Evolutionary conservation across 2,888 invertebrate species (phyloP).

Genomic region (Cyrtodaria siliqua): DNA sequence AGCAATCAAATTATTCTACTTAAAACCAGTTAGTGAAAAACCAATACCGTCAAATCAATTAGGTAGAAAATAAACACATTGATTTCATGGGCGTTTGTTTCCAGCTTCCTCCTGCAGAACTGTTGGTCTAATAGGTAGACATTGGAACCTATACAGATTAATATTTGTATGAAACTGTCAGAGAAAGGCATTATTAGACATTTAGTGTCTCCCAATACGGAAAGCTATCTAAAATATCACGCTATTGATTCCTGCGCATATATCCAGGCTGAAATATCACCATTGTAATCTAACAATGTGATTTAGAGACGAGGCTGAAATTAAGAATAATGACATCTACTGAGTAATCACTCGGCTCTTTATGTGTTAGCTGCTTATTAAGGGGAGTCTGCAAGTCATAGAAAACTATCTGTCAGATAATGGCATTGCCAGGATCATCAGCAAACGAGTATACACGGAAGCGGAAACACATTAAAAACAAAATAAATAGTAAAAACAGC

Average conservation of each 20-base stretch:
- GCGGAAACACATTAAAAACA: too few species aligned
- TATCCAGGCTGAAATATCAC: constrained; percentile 36
- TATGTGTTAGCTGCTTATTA: constrained; percentile 42
- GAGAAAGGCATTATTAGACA: constrained; percentile 31
- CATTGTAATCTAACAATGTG: constrained; percentile 54
- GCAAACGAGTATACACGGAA: too few species aligned
- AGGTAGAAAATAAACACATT: not conserved
- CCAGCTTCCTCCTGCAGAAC: not conserved
- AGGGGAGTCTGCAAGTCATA: constrained; percentile 4
- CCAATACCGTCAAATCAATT: constrained; percentile 1
- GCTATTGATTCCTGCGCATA: constrained; percentile 29
- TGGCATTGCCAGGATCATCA: not conserved
- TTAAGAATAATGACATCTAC: constrained; percentile 49
- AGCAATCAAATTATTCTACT: constrained; percentile 5
- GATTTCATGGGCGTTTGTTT: not conserved
- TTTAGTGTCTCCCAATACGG: constrained; percentile 15
- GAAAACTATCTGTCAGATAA: constrained; percentile 12
- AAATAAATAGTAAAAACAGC: too few species aligned
- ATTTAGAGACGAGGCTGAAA: constrained; percentile 45
- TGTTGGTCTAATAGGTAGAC: constrained; percentile 1
- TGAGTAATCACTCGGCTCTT: constrained; percentile 36
- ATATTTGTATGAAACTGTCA: constrained; percentile 35
- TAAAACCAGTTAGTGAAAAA: not conserved
- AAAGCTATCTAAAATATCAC: constrained; percentile 27
- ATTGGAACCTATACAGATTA: constrained; percentile 26